Percentiles rank a stretch among this genome's conserved stretches.
These are phyloP conservation scores for Clistopyga incitator DNA, from an alignment of 2,888 invertebrate genomes.

Conservation along the genomic window DNA sequence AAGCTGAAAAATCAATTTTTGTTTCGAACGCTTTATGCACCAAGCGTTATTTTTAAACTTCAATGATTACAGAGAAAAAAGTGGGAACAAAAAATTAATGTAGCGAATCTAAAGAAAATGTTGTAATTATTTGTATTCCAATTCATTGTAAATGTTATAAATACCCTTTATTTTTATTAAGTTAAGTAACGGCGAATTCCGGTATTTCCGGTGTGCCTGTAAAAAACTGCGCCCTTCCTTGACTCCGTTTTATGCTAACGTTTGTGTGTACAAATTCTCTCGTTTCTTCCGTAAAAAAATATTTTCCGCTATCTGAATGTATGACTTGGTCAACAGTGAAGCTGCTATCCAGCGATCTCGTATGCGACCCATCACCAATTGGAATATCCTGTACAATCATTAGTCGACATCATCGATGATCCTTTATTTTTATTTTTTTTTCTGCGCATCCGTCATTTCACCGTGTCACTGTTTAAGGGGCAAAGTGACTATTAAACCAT, in stretches of 20 bases:
- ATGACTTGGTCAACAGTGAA: constrained; percentile 40
- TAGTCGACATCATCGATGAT: constrained; percentile 14
- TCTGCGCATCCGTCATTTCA: background rate
- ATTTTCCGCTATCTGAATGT: constrained; percentile 50
- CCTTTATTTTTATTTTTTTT: constrained; percentile 10
- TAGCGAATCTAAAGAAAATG: too few species aligned
- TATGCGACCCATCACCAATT: constrained; percentile 41
- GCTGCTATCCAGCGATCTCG: constrained; percentile 38
- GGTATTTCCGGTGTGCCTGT: constrained; percentile 18
- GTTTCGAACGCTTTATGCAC: too few species aligned
- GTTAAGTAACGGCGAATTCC: constrained; percentile 24
- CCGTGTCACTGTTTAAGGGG: constrained; percentile 53
- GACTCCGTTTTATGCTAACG: constrained; percentile 22
- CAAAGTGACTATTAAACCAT: constrained; percentile 42
- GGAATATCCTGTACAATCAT: constrained; percentile 30
- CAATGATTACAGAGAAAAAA: too few species aligned
- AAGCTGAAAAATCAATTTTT: background rate
- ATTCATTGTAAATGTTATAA: background rate
- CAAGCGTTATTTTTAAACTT: too few species aligned
- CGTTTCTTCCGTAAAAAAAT: constrained; percentile 29
- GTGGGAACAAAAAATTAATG: too few species aligned
- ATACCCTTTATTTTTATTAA: background rate
- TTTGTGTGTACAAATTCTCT: constrained; percentile 28
- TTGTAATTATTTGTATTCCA: background rate
- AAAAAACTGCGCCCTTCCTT: background rate